phyloP scores from a whole-genome alignment of 2,797 vertebrate genomes.

The Darevskia nairensis region DNA sequence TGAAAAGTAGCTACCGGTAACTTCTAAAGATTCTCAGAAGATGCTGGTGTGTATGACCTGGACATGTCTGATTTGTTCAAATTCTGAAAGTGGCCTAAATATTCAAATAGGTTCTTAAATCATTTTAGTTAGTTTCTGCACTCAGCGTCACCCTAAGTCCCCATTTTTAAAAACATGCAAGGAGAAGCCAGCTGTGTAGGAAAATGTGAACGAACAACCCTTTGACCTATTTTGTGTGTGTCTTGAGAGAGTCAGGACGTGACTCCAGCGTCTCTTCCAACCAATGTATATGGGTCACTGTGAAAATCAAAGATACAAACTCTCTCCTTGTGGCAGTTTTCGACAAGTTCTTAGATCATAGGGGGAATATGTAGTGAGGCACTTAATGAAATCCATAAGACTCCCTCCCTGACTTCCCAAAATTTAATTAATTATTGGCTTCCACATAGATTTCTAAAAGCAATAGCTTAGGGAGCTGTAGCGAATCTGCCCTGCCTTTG shows the following conservation, averaged over 20 bases:
- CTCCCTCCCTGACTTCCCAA: neutral
- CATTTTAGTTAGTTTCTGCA: neutral
- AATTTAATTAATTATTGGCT: no score
- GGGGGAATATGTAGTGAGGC: neutral
- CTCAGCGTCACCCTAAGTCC: neutral
- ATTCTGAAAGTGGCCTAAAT: neutral
- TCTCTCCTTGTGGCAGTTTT: neutral
- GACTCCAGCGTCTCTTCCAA: no score
- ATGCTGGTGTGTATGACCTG: neutral
- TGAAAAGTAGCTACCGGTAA: neutral
- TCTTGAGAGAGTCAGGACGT: no score
- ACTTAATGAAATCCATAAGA: neutral
- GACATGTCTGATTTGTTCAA: neutral
- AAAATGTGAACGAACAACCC: no score
- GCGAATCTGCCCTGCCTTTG: neutral
- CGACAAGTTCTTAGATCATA: neutral
- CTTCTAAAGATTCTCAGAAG: neutral
- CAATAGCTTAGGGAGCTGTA: neutral
- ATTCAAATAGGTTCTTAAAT: neutral
- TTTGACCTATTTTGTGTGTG: no score
- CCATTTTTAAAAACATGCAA: no score
- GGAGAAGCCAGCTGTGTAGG: no score
- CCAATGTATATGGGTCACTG: no score
- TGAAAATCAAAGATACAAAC: no score
- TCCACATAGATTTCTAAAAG: neutral